A percentile compares a stretch with the other conserved stretches of the same genome.
Conservation (phyloP, 2,113 vertebrate genomes). For the Hyperoodon ampullatus region DNA sequence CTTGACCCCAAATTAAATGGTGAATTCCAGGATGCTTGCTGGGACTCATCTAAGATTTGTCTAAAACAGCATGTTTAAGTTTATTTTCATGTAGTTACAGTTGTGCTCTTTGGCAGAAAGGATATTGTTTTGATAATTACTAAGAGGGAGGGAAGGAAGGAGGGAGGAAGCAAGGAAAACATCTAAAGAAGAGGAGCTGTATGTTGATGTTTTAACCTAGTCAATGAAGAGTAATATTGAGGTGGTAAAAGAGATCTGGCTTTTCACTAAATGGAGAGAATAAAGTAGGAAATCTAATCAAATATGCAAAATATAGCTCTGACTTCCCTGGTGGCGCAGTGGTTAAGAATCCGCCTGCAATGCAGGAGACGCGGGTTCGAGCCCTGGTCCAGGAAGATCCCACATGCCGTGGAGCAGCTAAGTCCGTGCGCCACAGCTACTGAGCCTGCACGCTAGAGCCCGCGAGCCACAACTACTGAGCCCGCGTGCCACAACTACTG, state of each 20-base stretch:
- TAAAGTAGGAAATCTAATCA: neutral
- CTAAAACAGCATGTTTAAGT: neutral
- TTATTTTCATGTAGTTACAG: neutral
- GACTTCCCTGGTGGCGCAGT: too few relatives aligned
- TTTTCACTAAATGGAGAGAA: neutral
- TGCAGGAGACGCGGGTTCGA: too few relatives aligned
- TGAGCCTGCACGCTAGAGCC: too few relatives aligned
- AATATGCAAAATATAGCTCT: neutral
- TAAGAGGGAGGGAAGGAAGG: neutral
- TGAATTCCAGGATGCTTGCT: neutral
- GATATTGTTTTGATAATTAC: neutral
- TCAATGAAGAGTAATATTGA: neutral
- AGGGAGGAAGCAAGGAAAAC: neutral
- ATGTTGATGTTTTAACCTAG: neutral
- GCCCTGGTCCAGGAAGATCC: too few relatives aligned
- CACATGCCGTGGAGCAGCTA: too few relatives aligned
- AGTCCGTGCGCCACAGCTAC: too few relatives aligned
- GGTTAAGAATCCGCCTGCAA: too few relatives aligned
- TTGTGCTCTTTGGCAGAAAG: neutral
- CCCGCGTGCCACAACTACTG: too few relatives aligned
- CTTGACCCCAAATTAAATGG: neutral
- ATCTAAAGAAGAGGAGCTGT: neutral
- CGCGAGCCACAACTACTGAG: too few relatives aligned
- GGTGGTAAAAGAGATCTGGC: neutral
- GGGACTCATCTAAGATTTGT: neutral